Conservation (phyloP, 2,797 vertebrate genomes). For the Furcifer pardalis region DNA sequence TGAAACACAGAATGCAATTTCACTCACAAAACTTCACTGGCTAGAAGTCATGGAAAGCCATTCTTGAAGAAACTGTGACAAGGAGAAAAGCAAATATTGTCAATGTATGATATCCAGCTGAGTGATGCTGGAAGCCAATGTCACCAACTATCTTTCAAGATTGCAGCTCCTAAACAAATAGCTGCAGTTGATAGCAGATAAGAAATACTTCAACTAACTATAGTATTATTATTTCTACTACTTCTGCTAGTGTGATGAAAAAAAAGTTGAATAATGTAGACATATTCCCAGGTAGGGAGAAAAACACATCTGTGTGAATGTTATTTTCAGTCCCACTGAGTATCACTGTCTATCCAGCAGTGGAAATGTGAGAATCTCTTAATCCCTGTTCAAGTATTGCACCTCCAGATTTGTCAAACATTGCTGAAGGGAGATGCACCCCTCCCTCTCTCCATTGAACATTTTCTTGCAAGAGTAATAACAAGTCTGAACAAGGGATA, state of each 20-base stretch:
- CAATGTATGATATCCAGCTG: conserved; percentile 59
- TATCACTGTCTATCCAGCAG: not conserved
- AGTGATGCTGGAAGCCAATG: conserved; percentile 63
- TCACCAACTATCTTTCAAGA: conserved; percentile 58
- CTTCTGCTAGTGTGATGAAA: not conserved
- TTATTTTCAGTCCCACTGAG: not conserved
- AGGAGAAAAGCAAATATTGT: conserved; percentile 53
- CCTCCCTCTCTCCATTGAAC: too few relatives aligned
- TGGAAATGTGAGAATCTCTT: not conserved
- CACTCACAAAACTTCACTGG: conserved; percentile 40
- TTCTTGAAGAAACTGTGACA: conserved; percentile 58
- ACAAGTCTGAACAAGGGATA: too few relatives aligned
- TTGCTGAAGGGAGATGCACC: too few relatives aligned
- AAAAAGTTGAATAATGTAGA: not conserved
- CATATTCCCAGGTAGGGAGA: not conserved
- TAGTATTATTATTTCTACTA: not conserved
- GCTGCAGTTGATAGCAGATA: not conserved
- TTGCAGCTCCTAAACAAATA: conserved; percentile 23
- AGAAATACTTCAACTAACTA: not conserved
- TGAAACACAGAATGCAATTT: conserved; percentile 40
- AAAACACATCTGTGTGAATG: not conserved
- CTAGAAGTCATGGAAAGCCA: conserved; percentile 56
- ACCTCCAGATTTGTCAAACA: too few relatives aligned
- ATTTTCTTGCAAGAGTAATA: too few relatives aligned
- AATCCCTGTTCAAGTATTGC: not conserved